Base-by-base conservation (phyloP, 1,140 invertebrate species). In the Monomorium pharaonis region DNA sequence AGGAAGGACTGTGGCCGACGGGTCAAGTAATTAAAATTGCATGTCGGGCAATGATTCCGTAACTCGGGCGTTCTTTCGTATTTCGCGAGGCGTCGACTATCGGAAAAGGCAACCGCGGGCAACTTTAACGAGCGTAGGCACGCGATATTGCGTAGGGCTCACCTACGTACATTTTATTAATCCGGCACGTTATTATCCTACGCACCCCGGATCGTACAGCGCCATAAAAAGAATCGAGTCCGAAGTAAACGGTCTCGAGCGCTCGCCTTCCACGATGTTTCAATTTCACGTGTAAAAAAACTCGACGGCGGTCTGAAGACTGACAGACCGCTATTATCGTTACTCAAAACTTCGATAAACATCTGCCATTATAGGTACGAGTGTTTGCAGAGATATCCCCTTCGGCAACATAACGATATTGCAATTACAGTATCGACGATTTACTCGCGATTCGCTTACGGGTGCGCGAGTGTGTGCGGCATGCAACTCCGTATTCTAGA, bases 111-210 rank as follows among this genome's bases (percentile, higher is more conserved):
- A 81, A 65, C 87, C 44, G 58, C 63, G 72, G n/a, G n/a, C n/a
- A n/a, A 33, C 42, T 89, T 84, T 86, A 89, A 89, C 78, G 78
- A 78, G 88, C 85, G 88, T 89, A 86, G 88, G 88, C 87, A 42
- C 51, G 70, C 37, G 65, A 74, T 78, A 62, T 86, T 88, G 87
- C 88, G 47, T 54, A 88, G 51, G 42, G 42, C 24, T 89, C 77
- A 89, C 88, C 84, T 86, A 89, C 87, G 62, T 84, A 14, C 49
- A 63, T 21, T 49, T n/a, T 76, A 76, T 75, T 77, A 78, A 86
- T 84, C 30, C 30, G 24, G 60, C 56, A 27, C 54, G 78, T 80
- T 74, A 62, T 87, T 90, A 85, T 89, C 89, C 89, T 89, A 90
- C 89, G 85, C 85, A 56, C 16, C 10, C 65, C 30, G 18, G 27